A percentile compares a stretch with the other conserved stretches of the same genome.
Conservation (phyloP, 2,797 vertebrate genomes). For the Spondyliosoma cantharus region DNA sequence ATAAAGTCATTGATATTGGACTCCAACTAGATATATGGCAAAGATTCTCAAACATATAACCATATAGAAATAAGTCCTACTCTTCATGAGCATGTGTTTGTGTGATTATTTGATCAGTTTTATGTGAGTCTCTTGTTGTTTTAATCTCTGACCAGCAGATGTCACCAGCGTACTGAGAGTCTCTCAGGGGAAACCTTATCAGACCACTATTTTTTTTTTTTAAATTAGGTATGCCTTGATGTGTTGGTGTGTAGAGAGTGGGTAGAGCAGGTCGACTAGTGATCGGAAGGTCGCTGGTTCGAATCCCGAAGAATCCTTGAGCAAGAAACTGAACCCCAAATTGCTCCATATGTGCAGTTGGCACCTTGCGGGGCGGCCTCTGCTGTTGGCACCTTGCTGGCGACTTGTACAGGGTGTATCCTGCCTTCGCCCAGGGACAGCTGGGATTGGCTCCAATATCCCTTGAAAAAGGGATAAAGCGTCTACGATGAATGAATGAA, state of each 20-base stretch:
- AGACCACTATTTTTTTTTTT: neutral
- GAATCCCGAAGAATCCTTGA: no score
- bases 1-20: neutral
- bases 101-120: neutral
- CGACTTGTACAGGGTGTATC: no score
- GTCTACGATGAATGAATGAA: no score
- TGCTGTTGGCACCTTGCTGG: no score
- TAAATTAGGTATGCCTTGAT: neutral
- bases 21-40: neutral
- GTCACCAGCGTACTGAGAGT: conserved; percentile 27
- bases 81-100: neutral
- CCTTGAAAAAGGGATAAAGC: no score
- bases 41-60: neutral
- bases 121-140: conserved; percentile 15
- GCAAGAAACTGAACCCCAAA: no score
- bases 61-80: neutral
- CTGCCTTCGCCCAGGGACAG: no score
- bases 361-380: no score
- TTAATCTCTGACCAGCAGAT: conserved; percentile 60
- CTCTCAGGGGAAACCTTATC: neutral
- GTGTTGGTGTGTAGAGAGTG: neutral
- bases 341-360: no score
- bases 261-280: no score
- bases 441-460: no score
- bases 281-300: no score